Base-by-base conservation (phyloP, 2,888 invertebrate species). In the Mesorhabditis sp. region DNA sequence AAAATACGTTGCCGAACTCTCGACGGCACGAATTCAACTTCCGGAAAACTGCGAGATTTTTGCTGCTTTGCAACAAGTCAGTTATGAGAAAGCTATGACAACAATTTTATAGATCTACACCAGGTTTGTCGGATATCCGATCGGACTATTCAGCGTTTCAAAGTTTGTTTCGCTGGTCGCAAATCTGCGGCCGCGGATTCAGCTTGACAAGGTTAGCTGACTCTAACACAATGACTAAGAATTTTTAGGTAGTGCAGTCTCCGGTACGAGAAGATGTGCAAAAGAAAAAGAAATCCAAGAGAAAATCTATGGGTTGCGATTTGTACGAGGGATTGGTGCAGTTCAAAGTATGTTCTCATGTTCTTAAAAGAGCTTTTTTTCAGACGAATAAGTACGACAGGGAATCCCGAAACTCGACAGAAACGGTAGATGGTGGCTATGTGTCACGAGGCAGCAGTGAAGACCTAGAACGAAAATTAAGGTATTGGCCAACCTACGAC, bases 391-490 rank as follows among this genome's bases (percentile, higher is more conserved):
- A 76, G 43, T 74, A 76, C 45, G 70, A 70, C 58, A 72, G 72
- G 62, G 75, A 78, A n/a, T 67, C 67, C 10, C 42, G 67, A 50
- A 74, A 72, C 13, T 73, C 74, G 42, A 72, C 75, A 10, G 77
- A 77, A 43, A 73, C 76, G 0, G 45, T 62, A 44, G 79, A 79
- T 61, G 74, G 75, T 15, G 79, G 79, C 61, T 79, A 79, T 68
- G 79, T 73, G 4, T 77, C 77, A 64, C 67, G 79, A 43, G 74
- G 77, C 62, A 73, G 73, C 13, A 76, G 76, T 68, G 79, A 79
- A 64, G 79, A 79, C 63, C 65, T 79, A 65, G 77, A 77, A 13
- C 64, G 69, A 0, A 74, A 72, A 43, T 45, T 70, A 13, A 70
- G 71, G 15, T 45, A 67, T 28, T 28, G 28, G 28, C 28, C 28